phyloP scores from a whole-genome alignment of 2,113 vertebrate genomes.

The Alethe castanea region DNA sequence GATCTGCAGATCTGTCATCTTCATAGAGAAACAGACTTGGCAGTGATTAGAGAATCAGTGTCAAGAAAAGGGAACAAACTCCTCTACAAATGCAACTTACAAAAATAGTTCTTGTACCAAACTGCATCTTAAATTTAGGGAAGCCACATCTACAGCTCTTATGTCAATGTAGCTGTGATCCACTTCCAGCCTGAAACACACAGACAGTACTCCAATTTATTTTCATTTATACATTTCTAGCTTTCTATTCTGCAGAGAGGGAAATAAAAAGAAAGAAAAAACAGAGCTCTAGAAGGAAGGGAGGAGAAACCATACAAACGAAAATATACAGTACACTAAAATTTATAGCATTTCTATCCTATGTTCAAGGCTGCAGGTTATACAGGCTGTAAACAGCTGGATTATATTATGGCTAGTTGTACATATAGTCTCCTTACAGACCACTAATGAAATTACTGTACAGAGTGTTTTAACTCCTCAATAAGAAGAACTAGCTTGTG shows the following conservation, averaged over 20 bases:
- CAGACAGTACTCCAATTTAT: neutral
- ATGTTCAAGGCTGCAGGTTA: neutral
- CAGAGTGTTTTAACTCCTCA: neutral
- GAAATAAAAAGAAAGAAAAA: no score
- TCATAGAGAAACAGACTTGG: neutral
- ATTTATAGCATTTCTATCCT: neutral
- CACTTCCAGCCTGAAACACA: neutral
- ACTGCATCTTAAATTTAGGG: neutral
- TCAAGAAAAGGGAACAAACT: slow-evolving; percentile 31
- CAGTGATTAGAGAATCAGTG: neutral
- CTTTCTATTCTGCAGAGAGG: neutral
- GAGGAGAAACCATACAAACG: neutral
- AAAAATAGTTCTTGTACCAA: no score
- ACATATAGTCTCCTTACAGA: neutral
- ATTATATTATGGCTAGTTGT: neutral
- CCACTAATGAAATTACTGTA: neutral
- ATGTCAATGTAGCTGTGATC: neutral
- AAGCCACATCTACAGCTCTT: neutral
- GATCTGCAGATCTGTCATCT: neutral
- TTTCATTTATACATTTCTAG: neutral
- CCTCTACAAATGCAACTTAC: neutral
- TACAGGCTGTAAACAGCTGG: neutral
- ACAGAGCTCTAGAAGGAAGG: neutral
- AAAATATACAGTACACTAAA: neutral
- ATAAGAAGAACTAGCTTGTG: neutral